Percentiles rank a stretch among this genome's conserved stretches.
These are phyloP conservation scores for Timema podura DNA, from an alignment of 2,888 invertebrate species.

Conservation along the genomic window DNA sequence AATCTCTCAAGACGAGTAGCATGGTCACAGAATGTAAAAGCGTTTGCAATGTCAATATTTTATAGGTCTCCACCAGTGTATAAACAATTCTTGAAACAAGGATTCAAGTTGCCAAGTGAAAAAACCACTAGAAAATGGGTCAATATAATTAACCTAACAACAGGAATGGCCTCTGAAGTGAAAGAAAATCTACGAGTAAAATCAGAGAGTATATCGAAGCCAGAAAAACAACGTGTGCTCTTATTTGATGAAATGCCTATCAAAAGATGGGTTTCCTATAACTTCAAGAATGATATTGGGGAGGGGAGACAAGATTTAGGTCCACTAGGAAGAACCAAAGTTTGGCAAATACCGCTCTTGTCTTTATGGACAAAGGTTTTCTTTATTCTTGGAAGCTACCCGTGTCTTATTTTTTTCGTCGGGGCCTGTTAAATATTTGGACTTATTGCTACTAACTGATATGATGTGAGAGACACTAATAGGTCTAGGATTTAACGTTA, in stretches of 20 bases:
- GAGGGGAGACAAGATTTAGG: conserved; percentile 35
- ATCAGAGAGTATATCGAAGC: conserved; percentile 33
- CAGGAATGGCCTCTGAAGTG: conserved; percentile 34
- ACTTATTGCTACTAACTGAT: conserved; percentile 27
- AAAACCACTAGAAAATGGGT: conserved; percentile 35
- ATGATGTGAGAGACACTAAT: conserved; percentile 26
- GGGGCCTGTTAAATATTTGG: conserved; percentile 23
- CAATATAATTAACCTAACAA: conserved; percentile 30
- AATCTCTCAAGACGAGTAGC: conserved; percentile 11
- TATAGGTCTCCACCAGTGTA: conserved; percentile 38
- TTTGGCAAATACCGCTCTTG: conserved; percentile 33
- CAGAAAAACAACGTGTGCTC: conserved; percentile 33
- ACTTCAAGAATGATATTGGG: conserved; percentile 32
- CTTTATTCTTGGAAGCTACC: conserved; percentile 35
- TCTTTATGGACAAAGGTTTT: conserved; percentile 35
- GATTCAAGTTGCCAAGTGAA: conserved; percentile 35
- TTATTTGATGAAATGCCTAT: conserved; percentile 36
- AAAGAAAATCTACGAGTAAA: conserved; percentile 32
- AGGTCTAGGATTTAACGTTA: conserved; percentile 30
- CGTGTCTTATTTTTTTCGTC: conserved; percentile 33
- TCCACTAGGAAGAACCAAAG: conserved; percentile 27
- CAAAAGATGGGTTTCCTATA: conserved; percentile 32
- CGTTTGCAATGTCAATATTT: conserved; percentile 36
- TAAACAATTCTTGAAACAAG: conserved; percentile 32
- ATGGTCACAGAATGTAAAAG: conserved; percentile 36